phyloP scores from a whole-genome alignment of 2,888 invertebrate species.

The Spodoptera littoralis region DNA sequence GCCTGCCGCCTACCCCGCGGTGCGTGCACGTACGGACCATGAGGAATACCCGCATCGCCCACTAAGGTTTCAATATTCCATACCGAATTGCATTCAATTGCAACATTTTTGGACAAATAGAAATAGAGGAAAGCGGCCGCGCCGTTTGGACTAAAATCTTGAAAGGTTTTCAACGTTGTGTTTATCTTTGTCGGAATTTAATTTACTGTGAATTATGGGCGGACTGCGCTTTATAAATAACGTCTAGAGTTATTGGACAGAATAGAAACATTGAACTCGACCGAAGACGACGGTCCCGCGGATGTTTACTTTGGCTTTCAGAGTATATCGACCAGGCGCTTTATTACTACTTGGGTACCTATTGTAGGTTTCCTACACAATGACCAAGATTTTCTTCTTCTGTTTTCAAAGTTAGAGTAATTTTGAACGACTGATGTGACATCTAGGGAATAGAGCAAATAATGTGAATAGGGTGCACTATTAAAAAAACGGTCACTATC shows the following conservation, averaged over 20 bases:
- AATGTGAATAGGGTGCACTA: no score
- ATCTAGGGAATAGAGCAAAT: no score
- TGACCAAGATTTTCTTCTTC: no score
- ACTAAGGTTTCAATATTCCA: slow-evolving; percentile 87
- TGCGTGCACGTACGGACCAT: slow-evolving; percentile 83
- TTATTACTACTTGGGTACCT: background rate
- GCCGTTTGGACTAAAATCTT: slow-evolving; percentile 70
- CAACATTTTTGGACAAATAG: slow-evolving; percentile 80
- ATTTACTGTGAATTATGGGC: slow-evolving; percentile 30
- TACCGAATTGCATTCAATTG: slow-evolving; percentile 84
- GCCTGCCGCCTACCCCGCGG: slow-evolving; percentile 65
- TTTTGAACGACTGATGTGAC: no score
- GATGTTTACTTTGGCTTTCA: slow-evolving; percentile 17
- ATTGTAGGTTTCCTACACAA: background rate
- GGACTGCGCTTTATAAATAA: slow-evolving; percentile 35
- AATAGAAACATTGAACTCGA: slow-evolving; percentile 19
- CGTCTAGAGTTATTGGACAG: slow-evolving; percentile 23
- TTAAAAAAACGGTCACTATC: no score
- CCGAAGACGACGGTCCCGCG: slow-evolving; percentile 2
- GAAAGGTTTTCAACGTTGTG: slow-evolving; percentile 61
- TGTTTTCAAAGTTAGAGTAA: no score
- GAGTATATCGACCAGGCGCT: background rate
- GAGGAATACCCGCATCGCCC: slow-evolving; percentile 76
- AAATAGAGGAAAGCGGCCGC: slow-evolving; percentile 59
- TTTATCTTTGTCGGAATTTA: slow-evolving; percentile 50